Base-by-base conservation (phyloP, 1,140 invertebrate genomes). In the Eupristina koningsbergeri region DNA sequence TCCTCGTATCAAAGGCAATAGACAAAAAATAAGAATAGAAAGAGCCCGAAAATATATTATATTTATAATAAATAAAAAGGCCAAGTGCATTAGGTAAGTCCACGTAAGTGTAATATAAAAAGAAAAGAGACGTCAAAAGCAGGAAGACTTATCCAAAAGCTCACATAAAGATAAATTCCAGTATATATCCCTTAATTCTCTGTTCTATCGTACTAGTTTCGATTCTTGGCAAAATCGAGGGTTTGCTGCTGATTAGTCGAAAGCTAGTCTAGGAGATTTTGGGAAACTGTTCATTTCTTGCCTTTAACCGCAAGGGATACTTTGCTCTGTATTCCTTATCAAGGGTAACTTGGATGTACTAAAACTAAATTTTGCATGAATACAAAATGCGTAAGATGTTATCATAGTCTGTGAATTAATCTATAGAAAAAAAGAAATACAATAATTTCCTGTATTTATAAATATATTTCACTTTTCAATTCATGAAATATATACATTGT, bases 321-420 rank as follows among this genome's bases (percentile, higher is more conserved):
- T 71, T 39, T 6, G 11, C 15, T 31, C 3, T 19, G 5, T 13
- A 22, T 22, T 31, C 8, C 71, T 81, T 81, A 75, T 61, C 34
- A 22, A 29, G 3, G 5, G 9, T 19, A 22, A 26, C 39, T 26
- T 13, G 29, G 61, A 36, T 36, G 73, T 75, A 58, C 41, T 58
- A 19, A 22, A 29, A 15, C 53, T 47, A 31, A 29, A 74, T 73
- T 29, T 75, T 74, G 61, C 71, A 64, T 75, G 80, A 61, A 75
- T 75, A 64, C 50, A 36, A 75, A 81, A 15, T 1, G 39, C 29
- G 19, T 5, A 39, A 53, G 41, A 75, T n/a, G 9, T 64, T 75
- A 64, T 75, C 71, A 36, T 39, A 47, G 15, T 9, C 7, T 29
- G 0, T 1, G 22, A 58, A 58, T 13, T 58, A 19, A 22, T 58